These are phyloP conservation scores for Odocoileus virginianus DNA, from an alignment of 2,113 vertebrate genomes.

Conservation along the genomic window DNA sequence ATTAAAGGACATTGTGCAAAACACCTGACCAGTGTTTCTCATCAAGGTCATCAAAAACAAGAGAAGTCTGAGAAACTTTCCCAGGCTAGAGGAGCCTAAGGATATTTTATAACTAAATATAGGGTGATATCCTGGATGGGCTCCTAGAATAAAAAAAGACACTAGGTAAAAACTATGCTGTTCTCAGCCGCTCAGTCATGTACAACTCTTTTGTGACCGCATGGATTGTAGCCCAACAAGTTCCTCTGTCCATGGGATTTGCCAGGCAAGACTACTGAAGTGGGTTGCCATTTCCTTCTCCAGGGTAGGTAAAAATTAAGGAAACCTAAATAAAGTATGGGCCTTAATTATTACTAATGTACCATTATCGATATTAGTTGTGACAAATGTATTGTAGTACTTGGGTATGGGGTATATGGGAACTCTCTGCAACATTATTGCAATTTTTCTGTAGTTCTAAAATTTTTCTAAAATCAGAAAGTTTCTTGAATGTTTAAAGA, in stretches of 20 bases:
- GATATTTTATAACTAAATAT: not conserved
- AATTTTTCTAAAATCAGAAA: not conserved
- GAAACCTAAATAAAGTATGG: not conserved
- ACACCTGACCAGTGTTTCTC: not conserved
- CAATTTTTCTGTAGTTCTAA: not conserved
- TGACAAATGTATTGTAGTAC: not conserved
- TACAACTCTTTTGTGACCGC: not conserved
- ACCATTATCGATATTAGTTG: not conserved
- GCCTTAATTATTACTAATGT: not conserved
- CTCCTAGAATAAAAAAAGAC: not conserved
- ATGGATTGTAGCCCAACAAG: not conserved
- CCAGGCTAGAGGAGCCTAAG: not conserved
- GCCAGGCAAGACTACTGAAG: not conserved
- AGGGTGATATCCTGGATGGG: not conserved
- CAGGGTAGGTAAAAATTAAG: not conserved
- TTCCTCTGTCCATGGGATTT: not conserved
- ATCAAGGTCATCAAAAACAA: not conserved
- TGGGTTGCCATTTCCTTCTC: not conserved
- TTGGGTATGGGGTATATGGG: not conserved
- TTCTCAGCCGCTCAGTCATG: rapidly evolving
- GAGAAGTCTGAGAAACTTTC: not conserved
- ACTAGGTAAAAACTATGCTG: not conserved
- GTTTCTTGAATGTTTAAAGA: not conserved
- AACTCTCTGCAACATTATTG: not conserved
- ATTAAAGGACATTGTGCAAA: not conserved